Conservation (phyloP, 2,888 invertebrate species). For the Latrodectus hesperus region DNA sequence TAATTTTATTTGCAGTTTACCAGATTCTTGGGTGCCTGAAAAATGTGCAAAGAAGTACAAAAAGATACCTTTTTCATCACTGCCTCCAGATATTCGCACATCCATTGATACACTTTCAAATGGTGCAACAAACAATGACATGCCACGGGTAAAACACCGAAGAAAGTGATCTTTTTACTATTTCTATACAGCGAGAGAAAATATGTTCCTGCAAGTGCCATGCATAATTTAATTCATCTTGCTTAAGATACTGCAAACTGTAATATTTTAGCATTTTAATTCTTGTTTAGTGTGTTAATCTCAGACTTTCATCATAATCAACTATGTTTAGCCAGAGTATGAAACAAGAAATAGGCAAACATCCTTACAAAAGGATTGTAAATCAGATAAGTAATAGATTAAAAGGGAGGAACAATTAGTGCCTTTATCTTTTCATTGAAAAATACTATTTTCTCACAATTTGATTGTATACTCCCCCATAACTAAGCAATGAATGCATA, state of each 20-base stretch:
- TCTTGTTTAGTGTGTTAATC: not conserved
- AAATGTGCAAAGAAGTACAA: conserved; percentile 76
- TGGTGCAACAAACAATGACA: conserved; percentile 21
- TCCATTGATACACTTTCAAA: conserved; percentile 8
- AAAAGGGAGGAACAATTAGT: conserved; percentile 55
- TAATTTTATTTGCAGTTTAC: conserved; percentile 79
- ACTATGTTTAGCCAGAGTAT: too few relatives aligned
- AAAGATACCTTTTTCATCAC: conserved; percentile 74
- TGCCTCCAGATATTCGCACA: conserved; percentile 72
- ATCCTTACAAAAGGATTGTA: too few relatives aligned
- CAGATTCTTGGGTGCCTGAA: conserved; percentile 90
- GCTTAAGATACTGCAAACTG: conserved; percentile 4
- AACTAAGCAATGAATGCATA: not conserved
- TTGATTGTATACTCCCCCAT: not conserved
- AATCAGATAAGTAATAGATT: not conserved
- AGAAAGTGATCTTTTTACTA: conserved; percentile 35
- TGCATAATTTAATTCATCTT: conserved; percentile 53
- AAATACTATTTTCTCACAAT: conserved; percentile 16
- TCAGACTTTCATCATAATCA: not conserved
- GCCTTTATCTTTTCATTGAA: conserved; percentile 55
- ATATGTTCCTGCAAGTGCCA: conserved; percentile 69
- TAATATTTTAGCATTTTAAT: not conserved
- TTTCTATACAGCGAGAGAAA: conserved; percentile 43
- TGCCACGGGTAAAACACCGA: conserved; percentile 58
- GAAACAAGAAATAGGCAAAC: too few relatives aligned